Conservation (phyloP, 2,888 invertebrate genomes). For the Eupithecia abbreviata region DNA sequence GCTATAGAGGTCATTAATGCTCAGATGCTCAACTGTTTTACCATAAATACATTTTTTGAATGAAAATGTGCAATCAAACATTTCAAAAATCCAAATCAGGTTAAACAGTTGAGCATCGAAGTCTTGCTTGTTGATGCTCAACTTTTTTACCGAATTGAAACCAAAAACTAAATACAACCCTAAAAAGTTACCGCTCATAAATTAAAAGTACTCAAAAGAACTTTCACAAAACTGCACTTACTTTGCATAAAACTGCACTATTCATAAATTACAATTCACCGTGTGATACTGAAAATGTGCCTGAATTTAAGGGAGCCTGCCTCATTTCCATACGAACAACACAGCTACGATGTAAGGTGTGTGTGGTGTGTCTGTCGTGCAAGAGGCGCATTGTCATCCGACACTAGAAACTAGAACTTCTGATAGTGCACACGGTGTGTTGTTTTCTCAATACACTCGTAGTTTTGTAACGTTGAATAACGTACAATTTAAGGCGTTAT, state of each 20-base stretch:
- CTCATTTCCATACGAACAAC: constrained; percentile 6
- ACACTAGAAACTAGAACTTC: constrained; percentile 24
- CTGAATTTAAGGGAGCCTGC: constrained; percentile 8
- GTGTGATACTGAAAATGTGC: constrained; percentile 4
- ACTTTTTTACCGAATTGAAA: not conserved
- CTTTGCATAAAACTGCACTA: constrained; percentile 14
- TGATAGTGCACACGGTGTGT: constrained; percentile 16
- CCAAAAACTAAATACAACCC: not conserved
- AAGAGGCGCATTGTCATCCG: constrained; percentile 20
- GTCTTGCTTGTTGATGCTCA: no score
- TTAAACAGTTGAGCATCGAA: not conserved
- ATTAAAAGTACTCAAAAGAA: constrained; percentile 5
- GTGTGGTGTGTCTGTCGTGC: not conserved
- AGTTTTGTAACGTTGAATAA: not conserved
- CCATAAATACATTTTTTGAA: not conserved
- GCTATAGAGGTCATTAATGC: not conserved
- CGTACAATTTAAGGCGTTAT: not conserved
- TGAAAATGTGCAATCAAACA: no score
- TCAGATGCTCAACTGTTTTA: not conserved
- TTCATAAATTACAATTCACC: constrained; percentile 6
- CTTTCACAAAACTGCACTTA: constrained; percentile 2
- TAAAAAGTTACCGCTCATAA: not conserved
- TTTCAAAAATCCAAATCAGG: not conserved
- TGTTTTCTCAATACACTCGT: not conserved
- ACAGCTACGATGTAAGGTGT: not conserved